Conservation (phyloP, 2,888 invertebrate genomes). For the Eretmocerus hayati region DNA sequence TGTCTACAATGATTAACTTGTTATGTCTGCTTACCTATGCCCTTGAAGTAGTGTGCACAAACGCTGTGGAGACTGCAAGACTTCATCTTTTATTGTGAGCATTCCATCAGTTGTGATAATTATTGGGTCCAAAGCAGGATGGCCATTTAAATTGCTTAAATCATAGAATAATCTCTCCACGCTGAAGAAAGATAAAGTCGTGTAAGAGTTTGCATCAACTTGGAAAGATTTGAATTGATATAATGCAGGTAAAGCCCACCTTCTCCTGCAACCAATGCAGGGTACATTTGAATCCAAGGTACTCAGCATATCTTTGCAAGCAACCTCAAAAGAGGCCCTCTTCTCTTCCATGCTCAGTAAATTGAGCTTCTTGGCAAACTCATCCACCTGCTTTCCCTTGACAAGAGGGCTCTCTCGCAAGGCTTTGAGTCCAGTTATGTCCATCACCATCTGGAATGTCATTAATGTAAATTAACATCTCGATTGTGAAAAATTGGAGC, state of each 20-base stretch:
- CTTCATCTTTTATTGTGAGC: conserved; percentile 73
- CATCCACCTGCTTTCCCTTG: conserved; percentile 76
- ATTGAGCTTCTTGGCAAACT: conserved; percentile 76
- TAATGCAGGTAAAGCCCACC: conserved; percentile 49
- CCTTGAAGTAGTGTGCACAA: conserved; percentile 79
- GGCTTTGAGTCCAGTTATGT: conserved; percentile 77
- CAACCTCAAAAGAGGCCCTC: conserved; percentile 73
- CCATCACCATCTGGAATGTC: conserved; percentile 77
- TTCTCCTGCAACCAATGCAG: conserved; percentile 89
- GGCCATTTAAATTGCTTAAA: conserved; percentile 67
- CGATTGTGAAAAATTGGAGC: too few relatives aligned
- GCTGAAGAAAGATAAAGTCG: conserved; percentile 50
- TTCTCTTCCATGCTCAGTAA: conserved; percentile 72
- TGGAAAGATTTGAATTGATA: neutral
- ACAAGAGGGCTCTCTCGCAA: conserved; percentile 76
- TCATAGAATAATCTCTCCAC: conserved; percentile 85
- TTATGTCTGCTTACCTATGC: conserved; percentile 73
- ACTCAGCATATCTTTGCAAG: conserved; percentile 72
- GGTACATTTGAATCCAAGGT: conserved; percentile 86
- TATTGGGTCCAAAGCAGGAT: conserved; percentile 82
- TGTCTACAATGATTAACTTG: too few relatives aligned
- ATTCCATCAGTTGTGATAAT: conserved; percentile 69
- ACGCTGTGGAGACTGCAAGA: conserved; percentile 70
- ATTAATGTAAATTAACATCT: conserved; percentile 4
- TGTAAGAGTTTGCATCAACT: neutral